Evolutionary conservation across 2,888 invertebrate species (phyloP).

Genomic region (Pollenia angustigena): DNA sequence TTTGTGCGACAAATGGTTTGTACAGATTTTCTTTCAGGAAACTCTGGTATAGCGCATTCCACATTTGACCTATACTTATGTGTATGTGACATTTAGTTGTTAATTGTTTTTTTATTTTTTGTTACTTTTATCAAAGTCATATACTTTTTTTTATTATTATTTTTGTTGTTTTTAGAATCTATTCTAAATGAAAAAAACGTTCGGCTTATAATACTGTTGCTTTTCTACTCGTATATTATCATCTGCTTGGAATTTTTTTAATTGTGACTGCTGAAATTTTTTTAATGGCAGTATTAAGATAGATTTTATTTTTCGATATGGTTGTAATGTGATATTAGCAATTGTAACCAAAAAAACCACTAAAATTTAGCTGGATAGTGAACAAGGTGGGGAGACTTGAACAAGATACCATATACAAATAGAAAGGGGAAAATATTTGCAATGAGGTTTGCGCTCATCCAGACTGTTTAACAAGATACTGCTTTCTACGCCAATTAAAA

Average conservation of each 20-base stretch:
- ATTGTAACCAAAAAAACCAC: neutral
- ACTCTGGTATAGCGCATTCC: neutral
- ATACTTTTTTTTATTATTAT: too few species aligned
- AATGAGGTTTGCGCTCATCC: too few species aligned
- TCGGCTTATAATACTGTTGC: neutral
- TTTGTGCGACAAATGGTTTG: too few species aligned
- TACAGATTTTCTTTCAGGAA: neutral
- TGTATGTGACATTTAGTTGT: neutral
- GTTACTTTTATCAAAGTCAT: constrained; percentile 29
- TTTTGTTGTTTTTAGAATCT: neutral
- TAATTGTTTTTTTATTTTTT: constrained; percentile 10
- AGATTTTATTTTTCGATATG: constrained; percentile 10
- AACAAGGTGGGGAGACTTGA: too few species aligned
- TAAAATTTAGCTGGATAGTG: neutral
- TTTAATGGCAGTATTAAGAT: neutral
- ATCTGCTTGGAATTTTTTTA: neutral
- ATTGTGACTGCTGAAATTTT: neutral
- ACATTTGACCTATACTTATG: neutral
- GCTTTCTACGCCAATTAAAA: too few species aligned
- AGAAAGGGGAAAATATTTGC: too few species aligned
- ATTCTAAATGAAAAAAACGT: constrained; percentile 1
- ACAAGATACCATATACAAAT: too few species aligned
- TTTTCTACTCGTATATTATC: constrained; percentile 4
- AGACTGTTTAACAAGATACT: too few species aligned
- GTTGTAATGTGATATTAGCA: constrained; percentile 10